phyloP scores from a whole-genome alignment of 2,113 vertebrate genomes.

The Tachysurus vachellii region DNA sequence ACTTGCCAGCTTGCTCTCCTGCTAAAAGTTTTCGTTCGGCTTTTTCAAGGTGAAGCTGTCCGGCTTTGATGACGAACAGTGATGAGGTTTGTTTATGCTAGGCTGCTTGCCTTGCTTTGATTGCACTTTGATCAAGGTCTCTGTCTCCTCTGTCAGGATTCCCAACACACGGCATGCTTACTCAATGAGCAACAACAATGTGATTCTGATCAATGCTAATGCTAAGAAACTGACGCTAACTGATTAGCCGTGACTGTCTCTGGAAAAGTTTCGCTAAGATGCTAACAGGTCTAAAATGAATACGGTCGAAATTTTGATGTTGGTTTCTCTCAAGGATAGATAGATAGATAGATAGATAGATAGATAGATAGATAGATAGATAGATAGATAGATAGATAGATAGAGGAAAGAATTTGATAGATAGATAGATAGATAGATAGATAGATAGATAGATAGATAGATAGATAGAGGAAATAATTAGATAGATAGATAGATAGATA shows the following conservation, averaged over 20 bases:
- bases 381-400: too few species aligned
- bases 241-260: conserved; percentile 4
- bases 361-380: too few species aligned
- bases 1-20: background rate
- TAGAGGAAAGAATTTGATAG: too few species aligned
- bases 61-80: conserved; percentile 21
- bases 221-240: background rate
- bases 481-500: too few species aligned
- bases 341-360: background rate
- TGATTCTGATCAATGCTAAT: background rate
- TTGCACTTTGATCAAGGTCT: conserved; percentile 44
- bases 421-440: too few species aligned
- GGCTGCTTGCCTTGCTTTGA: conserved; percentile 28
- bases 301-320: conserved; percentile 44
- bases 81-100: conserved; percentile 43
- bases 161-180: conserved; percentile 18
- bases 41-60: conserved; percentile 34
- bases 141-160: conserved; percentile 32
- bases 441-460: too few species aligned
- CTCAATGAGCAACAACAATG: conserved; percentile 13
- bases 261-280: background rate
- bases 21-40: conserved; percentile 6
- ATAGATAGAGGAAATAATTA: too few species aligned
- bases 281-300: conserved; percentile 29
- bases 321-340: conserved; percentile 33